Conservation (phyloP, 1,140 invertebrate genomes). For the Drosophila elegans region DNA sequence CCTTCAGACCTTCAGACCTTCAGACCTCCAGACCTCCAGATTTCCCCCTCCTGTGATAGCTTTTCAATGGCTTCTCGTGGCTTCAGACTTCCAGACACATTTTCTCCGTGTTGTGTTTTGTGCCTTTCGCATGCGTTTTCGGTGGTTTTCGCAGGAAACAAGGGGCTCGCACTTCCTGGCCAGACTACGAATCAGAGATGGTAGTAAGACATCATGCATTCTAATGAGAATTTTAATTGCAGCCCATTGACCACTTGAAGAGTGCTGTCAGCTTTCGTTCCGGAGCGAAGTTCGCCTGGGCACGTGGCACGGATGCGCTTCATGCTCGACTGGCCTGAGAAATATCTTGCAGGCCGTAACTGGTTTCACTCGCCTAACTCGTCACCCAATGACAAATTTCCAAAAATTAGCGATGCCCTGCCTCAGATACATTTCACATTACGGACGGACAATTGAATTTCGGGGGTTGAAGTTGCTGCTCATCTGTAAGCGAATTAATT, state of each 20-base stretch:
- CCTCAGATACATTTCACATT: constrained; percentile 80
- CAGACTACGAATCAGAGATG: constrained; percentile 31
- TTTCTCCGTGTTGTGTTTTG: constrained; percentile 60
- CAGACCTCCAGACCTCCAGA: constrained; percentile 20
- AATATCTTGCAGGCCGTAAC: constrained; percentile 33
- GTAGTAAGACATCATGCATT: constrained; percentile 75
- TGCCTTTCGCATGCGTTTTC: constrained; percentile 53
- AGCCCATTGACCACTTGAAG: constrained; percentile 77
- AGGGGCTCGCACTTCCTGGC: constrained; percentile 42
- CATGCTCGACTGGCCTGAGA: constrained; percentile 71
- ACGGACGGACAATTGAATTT: constrained; percentile 77
- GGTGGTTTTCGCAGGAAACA: constrained; percentile 38
- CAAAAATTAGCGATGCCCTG: constrained; percentile 77
- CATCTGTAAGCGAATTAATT: constrained; percentile 75
- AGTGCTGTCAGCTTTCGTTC: constrained; percentile 61
- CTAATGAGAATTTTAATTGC: constrained; percentile 82
- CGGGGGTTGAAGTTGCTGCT: constrained; percentile 56
- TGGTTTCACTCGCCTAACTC: neutral
- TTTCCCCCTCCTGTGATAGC: neutral
- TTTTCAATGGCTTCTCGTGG: neutral
- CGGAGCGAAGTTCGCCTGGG: constrained; percentile 30
- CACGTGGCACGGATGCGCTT: constrained; percentile 79
- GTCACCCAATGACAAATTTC: constrained; percentile 74
- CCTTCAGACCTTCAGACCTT: constrained; percentile 12
- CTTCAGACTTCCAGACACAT: constrained; percentile 53